Evolutionary conservation across 2,888 invertebrate species (phyloP).

Genomic region (Malthinus seriepunctatus): DNA sequence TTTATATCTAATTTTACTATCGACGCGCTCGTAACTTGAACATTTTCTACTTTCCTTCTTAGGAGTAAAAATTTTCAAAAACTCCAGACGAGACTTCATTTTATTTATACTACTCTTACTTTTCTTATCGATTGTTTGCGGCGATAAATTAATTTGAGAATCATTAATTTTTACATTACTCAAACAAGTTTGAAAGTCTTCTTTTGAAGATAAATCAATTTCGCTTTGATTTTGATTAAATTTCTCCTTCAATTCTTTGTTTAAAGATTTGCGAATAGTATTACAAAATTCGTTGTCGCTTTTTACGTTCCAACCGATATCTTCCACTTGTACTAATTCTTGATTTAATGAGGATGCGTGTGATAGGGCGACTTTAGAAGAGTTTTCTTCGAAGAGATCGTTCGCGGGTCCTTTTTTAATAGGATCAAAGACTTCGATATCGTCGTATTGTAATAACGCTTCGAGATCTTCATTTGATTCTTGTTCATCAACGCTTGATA

Average conservation of each 20-base stretch:
- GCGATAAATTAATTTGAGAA: not conserved
- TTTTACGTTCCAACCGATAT: not conserved
- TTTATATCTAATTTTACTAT: constrained; percentile 23
- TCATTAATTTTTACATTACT: not conserved
- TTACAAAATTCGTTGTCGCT: not conserved
- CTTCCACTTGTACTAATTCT: not conserved
- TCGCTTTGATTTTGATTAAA: not conserved
- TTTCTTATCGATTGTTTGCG: constrained; percentile 4
- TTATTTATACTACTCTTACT: constrained; percentile 15
- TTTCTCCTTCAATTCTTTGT: constrained; percentile 13
- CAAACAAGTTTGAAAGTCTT: not conserved
- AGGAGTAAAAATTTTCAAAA: constrained; percentile 14
- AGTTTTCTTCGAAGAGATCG: constrained; percentile 1
- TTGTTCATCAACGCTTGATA: not conserved
- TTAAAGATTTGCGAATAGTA: not conserved
- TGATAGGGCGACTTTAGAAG: constrained; percentile 19
- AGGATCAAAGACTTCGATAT: constrained; percentile 2
- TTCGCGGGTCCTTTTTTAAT: not conserved
- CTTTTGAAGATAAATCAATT: not conserved
- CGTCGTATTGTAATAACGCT: not conserved
- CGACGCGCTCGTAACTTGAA: constrained; percentile 14
- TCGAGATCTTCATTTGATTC: not conserved
- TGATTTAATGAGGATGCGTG: constrained; percentile 3
- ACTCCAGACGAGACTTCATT: constrained; percentile 20
- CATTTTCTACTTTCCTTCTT: constrained; percentile 12